Evolutionary conservation across 2,113 vertebrate species (phyloP).

Genomic region (Amblyornis subalaris): DNA sequence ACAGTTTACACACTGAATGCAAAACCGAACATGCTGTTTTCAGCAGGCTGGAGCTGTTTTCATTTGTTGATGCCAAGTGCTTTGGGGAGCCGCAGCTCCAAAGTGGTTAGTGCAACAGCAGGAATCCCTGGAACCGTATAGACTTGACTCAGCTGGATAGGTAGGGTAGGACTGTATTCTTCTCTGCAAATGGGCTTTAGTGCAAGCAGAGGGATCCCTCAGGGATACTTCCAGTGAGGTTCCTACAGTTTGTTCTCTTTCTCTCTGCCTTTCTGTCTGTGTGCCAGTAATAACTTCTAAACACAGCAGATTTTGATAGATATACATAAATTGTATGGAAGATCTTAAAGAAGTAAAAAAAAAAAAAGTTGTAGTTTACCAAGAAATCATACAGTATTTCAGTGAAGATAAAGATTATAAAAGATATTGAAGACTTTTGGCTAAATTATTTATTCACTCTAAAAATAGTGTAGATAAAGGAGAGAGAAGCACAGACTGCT

Average conservation of each 20-base stretch:
- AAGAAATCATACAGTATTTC: background rate
- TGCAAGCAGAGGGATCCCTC: background rate
- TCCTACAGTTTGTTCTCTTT: background rate
- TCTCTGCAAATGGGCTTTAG: background rate
- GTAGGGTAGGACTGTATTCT: background rate
- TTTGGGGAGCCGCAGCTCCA: conserved; percentile 28
- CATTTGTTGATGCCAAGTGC: conserved; percentile 60
- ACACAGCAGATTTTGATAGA: background rate
- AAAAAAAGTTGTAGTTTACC: background rate
- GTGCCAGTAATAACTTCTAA: background rate
- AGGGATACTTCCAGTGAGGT: background rate
- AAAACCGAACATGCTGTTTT: conserved; percentile 57
- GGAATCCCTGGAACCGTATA: background rate
- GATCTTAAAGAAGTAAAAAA: background rate
- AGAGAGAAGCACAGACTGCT: background rate
- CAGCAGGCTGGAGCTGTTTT: conserved; percentile 60
- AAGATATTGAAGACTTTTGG: background rate
- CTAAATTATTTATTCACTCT: background rate
- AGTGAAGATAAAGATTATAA: background rate
- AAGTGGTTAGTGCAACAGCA: background rate
- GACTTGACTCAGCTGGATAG: background rate
- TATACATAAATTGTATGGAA: background rate
- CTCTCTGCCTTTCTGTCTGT: background rate
- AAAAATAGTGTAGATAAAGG: background rate
- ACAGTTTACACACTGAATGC: conserved; percentile 61